Base-by-base conservation (phyloP, 35 echinoderm and acorn worm species). In the Ptychodera flava region DNA sequence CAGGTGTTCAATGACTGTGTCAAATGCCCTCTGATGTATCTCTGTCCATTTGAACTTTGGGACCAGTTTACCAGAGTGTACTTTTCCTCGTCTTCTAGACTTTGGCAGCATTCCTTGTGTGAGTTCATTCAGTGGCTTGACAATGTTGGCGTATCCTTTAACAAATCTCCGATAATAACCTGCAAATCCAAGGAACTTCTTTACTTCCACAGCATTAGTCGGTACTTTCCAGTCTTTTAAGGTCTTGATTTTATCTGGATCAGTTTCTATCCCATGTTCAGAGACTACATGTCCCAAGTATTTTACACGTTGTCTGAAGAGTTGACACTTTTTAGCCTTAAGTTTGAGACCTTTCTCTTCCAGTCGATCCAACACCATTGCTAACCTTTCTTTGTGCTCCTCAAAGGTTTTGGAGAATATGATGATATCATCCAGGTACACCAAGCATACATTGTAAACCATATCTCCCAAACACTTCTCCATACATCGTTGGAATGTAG, bases 401-500 rank as follows among this genome's bases (percentile, higher is more conserved):
- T 82, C 81, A 1, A 10, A 36, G 10, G 28, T 82, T 1, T 27
- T 10, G 0, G 82, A 79, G 16, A 84, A 84, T 35, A 84, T 16
- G 28, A 84, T n/a, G n/a, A n/a, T n/a, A n/a, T n/a, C n/a, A n/a
- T n/a, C n/a, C n/a, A n/a, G n/a, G n/a, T n/a, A n/a, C 29, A 33
- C n/a, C n/a, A n/a, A n/a, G n/a, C n/a, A n/a, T n/a, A n/a, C n/a
- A n/a, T n/a, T n/a, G n/a, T n/a, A n/a, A n/a, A n/a, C n/a, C n/a
- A n/a, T n/a, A n/a, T n/a, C n/a, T n/a, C n/a, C n/a, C n/a, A n/a
- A n/a, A n/a, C n/a, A n/a, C n/a, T n/a, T n/a, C n/a, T n/a, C n/a
- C n/a, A n/a, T n/a, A n/a, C n/a, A n/a, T n/a, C 90, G 84, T 38
- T 91, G 90, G 78, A 91, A 91, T 31, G 90, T 91, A 35, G 64